These are phyloP conservation scores for Nephila pilipes DNA, from an alignment of 1,140 invertebrate species.

Conservation along the genomic window DNA sequence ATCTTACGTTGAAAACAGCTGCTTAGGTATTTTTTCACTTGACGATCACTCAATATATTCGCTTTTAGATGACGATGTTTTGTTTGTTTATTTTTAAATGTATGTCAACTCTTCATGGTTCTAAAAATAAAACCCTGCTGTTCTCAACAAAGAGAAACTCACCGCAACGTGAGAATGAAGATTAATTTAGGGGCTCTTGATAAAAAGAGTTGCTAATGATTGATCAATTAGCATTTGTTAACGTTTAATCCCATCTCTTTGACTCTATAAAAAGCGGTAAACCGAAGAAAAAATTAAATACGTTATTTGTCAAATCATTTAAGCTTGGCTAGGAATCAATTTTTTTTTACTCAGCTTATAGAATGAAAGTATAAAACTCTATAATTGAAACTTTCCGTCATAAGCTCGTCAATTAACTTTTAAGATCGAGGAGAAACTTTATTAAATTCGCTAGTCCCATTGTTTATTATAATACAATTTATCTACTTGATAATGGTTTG, in stretches of 20 bases:
- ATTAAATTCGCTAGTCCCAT: too few relatives aligned
- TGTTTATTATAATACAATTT: too few relatives aligned
- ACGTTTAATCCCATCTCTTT: background rate
- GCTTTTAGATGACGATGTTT: background rate
- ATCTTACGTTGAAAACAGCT: too few relatives aligned
- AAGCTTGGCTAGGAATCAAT: background rate
- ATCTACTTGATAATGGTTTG: too few relatives aligned
- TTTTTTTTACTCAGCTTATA: too few relatives aligned
- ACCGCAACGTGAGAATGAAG: background rate
- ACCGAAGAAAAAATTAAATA: background rate
- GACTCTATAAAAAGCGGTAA: background rate
- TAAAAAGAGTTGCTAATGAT: background rate
- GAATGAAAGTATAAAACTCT: too few relatives aligned
- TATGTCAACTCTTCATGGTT: background rate
- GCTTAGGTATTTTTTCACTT: background rate
- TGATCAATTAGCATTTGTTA: background rate
- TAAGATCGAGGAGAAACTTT: too few relatives aligned
- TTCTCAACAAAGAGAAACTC: background rate
- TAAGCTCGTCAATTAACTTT: too few relatives aligned
- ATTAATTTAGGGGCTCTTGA: background rate
- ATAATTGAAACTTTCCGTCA: too few relatives aligned
- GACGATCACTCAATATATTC: background rate
- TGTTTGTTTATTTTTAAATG: background rate
- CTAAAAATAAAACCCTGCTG: background rate
- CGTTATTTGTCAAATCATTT: background rate